Conservation (phyloP, 2,113 vertebrate genomes). For the Urocitellus parryii region DNA sequence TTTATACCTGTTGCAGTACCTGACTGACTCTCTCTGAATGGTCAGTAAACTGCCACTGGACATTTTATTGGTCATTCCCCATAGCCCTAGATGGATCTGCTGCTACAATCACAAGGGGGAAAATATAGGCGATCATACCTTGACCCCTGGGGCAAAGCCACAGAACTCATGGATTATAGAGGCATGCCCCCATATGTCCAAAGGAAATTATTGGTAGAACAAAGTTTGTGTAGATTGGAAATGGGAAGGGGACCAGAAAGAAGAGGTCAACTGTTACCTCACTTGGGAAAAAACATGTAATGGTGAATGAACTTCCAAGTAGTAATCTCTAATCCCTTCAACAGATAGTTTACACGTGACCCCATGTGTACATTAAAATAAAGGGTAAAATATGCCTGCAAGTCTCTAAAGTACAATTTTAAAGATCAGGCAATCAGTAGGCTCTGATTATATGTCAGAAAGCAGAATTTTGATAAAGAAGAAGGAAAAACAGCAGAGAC, state of each 20-base stretch:
- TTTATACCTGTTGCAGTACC: not conserved
- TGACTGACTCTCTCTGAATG: not conserved
- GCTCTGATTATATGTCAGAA: not conserved
- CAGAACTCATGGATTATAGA: not conserved
- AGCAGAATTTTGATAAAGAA: not conserved
- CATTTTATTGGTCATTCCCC: not conserved
- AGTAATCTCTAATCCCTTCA: not conserved
- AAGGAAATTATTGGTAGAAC: not conserved
- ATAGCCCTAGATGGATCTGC: not conserved
- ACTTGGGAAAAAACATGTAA: not conserved
- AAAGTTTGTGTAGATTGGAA: not conserved
- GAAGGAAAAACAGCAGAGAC: not conserved
- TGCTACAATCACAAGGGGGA: not conserved
- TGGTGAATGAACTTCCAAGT: not conserved
- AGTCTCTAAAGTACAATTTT: not conserved
- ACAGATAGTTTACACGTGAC: not conserved
- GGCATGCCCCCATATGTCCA: not conserved
- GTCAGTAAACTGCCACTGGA: not conserved
- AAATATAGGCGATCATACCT: not conserved
- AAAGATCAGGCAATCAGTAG: not conserved
- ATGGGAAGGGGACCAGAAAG: no score
- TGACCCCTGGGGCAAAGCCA: not conserved
- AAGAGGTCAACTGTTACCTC: not conserved
- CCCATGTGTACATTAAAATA: not conserved
- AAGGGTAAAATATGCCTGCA: not conserved